Base-by-base conservation (phyloP, 2,888 invertebrate genomes). In the Bugula neritina region DNA sequence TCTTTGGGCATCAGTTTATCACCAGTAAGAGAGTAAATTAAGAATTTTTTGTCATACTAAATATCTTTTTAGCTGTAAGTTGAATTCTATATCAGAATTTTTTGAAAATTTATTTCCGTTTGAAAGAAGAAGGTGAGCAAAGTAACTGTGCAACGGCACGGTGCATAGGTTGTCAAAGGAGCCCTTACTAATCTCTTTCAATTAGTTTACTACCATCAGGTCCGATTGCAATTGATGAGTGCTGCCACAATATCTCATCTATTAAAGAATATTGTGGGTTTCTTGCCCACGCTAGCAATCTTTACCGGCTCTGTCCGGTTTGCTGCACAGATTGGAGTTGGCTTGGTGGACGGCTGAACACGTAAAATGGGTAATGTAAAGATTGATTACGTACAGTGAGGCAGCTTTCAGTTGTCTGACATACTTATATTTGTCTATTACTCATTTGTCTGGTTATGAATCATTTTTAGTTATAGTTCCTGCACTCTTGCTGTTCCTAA, bases 301-400 rank as follows among this genome's bases (percentile, higher is more conserved):
- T 25, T 13, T 63, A 63, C 63, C 63, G 63, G 63, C 63, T 27
- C 27, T 27, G 31, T 55, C 63, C 63, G 63, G 63, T 63, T n/a
- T 27, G 10, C 63, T 63, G 63, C 13, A 29, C 31, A 31, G 63
- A 63, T 25, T 13, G 63, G 31, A 63, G 63, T 63, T 29, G 5
- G 10, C 31, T 63, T 31, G 10, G 31, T 31, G 63, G 63, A 63
- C 10, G 10, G 10, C 63, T 63, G 27, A 27, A 17, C 63, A 10
- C 63, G 63, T 63, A 63, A 63, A 63, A 27, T 63, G 63, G 63
- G 63, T 63, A 63, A 63, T 31, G 63, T 63, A 63, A 31, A 63
- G 31, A 63, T 25, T 63, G 21, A 31, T 63, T 43, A 43, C 43
- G 17, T 43, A 43, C 17, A 10, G 43, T 43, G 43, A 43, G 43